These are phyloP conservation scores for Galerucella pusilla DNA, from an alignment of 2,888 invertebrate genomes.

Conservation along the genomic window DNA sequence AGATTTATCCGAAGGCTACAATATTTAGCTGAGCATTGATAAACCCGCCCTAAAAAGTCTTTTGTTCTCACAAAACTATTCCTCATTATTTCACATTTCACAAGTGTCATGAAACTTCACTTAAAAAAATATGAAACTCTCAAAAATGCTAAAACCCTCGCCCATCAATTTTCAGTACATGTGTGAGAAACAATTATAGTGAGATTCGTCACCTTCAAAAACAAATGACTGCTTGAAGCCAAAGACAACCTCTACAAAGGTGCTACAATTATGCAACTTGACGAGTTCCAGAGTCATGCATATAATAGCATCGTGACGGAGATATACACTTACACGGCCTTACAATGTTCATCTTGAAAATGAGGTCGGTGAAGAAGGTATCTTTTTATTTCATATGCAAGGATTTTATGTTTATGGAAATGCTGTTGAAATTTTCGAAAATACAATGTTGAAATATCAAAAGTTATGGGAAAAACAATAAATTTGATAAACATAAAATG, in stretches of 20 bases:
- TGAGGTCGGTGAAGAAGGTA: conserved; percentile 15
- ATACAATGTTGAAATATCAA: too few relatives aligned
- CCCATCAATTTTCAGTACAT: not conserved
- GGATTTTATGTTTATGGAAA: not conserved
- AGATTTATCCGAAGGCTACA: too few relatives aligned
- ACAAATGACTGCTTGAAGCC: conserved; percentile 34
- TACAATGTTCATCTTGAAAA: conserved; percentile 21
- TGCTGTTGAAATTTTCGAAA: too few relatives aligned
- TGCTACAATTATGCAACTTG: conserved; percentile 40
- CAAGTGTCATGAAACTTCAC: not conserved
- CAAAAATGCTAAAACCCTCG: not conserved
- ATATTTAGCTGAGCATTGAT: too few relatives aligned
- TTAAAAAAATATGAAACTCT: conserved; percentile 1
- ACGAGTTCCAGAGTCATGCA: conserved; percentile 26
- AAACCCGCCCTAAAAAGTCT: too few relatives aligned
- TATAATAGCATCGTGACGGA: conserved; percentile 21
- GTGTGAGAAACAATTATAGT: conserved; percentile 28
- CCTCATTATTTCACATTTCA: too few relatives aligned
- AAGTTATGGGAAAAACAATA: too few relatives aligned
- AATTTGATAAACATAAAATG: too few relatives aligned
- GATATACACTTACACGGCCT: conserved; percentile 6
- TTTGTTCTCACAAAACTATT: not conserved
- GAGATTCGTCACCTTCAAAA: conserved; percentile 33
- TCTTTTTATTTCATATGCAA: not conserved
- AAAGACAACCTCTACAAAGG: conserved; percentile 31